These are phyloP conservation scores for Colostygia pectinataria DNA, from an alignment of 2,888 invertebrate species.

Conservation along the genomic window DNA sequence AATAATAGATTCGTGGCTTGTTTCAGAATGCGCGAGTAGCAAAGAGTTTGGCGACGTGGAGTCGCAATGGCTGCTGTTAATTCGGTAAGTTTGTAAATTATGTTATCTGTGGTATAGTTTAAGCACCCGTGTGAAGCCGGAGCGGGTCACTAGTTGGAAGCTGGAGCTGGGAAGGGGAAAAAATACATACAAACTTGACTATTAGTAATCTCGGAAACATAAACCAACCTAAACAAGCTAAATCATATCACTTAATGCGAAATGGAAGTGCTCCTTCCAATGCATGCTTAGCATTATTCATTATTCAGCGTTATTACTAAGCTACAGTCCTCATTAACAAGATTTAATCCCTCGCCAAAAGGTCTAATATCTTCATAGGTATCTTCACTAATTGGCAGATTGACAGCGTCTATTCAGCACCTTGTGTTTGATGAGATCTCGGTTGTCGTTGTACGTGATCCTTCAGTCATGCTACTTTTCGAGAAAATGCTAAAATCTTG, in stretches of 20 bases:
- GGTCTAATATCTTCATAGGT: slow-evolving; percentile 48
- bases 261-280: slow-evolving; percentile 38
- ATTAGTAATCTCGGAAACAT: no score
- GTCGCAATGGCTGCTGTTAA: slow-evolving; percentile 86
- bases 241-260: slow-evolving; percentile 34
- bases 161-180: no score
- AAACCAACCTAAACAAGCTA: no score
- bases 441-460: slow-evolving; percentile 10
- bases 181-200: no score
- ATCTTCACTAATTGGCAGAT: slow-evolving; percentile 63
- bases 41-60: slow-evolving; percentile 55
- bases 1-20: slow-evolving; percentile 47
- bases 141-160: no score
- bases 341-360: slow-evolving; percentile 54
- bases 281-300: slow-evolving; percentile 47
- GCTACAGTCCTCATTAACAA: slow-evolving; percentile 52
- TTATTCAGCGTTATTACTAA: slow-evolving; percentile 50
- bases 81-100: slow-evolving; percentile 81
- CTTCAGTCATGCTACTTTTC: background rate
- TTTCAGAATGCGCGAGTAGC: slow-evolving; percentile 72
- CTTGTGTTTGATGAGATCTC: slow-evolving; percentile 33
- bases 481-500: no score
- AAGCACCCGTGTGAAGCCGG: no score
- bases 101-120: no score
- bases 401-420: slow-evolving; percentile 44